Base-by-base conservation (phyloP, 2,888 invertebrate genomes). In the Mesorhabditis sp. region DNA sequence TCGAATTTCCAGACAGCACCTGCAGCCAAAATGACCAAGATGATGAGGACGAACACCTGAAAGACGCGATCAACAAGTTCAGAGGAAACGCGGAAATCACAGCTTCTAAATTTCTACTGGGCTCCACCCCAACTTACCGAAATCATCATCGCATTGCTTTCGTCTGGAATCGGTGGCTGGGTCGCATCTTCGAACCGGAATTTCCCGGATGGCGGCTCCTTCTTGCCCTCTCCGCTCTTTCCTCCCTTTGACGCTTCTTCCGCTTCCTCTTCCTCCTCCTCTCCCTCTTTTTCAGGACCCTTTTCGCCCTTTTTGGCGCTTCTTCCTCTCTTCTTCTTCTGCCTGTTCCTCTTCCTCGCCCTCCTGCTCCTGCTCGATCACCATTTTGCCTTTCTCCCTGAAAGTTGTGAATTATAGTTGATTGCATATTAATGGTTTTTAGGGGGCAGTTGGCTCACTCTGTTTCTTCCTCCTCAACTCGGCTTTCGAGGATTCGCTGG, bases 1-100 rank as follows among this genome's bases (percentile, higher is more conserved):
- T 82, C 80, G 69, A 81, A 78, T 67, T 85, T 85, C 79, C 80
- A 85, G 4, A 85, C 80, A 65, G 81, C 80, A 61, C 85, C 85
- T 45, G 82, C 82, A 43, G 82, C 77, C 6, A 83, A 71, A 67
- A 85, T 85, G 63, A 83, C 76, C n/a, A 85, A 72, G 70, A 85
- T 85, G 70, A 85, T 76, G 45, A 85, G 74, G 41, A 82, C 74
- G 76, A 84, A 84, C 6, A 84, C 83, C n/a, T 50, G 58, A 28
- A 28, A 28, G 28, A 28, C 28, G 28, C 28, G 28, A 2, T 28
- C 28, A 28, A 28, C 28, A 28, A 28, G 28, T 28, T 28, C 28
- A 28, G 28, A 28, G 28, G 28, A 28, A 28, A 28, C 28, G 28
- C 28, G 28, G 28, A 28, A 28, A 28, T 2, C 28, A 28, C 28